Evolutionary conservation across 1,140 invertebrate species (phyloP), one percentile per base, ranked within the genome.

Genomic region (Drosophila teissieri): DNA sequence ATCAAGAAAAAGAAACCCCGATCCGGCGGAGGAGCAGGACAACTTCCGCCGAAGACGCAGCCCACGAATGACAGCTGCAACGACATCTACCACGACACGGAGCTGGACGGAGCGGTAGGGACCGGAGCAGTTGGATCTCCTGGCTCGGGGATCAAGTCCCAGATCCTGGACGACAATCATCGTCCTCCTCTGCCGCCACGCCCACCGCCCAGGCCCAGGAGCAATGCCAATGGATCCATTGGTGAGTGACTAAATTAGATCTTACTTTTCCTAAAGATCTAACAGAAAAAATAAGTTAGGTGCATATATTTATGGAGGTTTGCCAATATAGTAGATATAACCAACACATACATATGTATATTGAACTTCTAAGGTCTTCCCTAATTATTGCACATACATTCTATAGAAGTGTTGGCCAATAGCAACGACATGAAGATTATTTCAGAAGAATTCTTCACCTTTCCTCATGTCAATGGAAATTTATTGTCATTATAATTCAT

Each of bases 121-220:
- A 69, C 57, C 6, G 69, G 76, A 4, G 49, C 75, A 15, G 60
- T 65, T 34, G 60, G 65, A 34, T 69, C 72, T 10, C 45, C 54
- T 3, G 75, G 64, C 5, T 19, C 78, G 60, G 22, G 79, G 14
- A 36, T 54, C 45, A 88, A 88, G 12, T 74, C 80, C 0, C 80
- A 72, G 14, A 79, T 62, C 11, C n/a, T 89, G 15, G 85, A 89
- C 15, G 91, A 92, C 57, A 69, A 91, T 63, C 80, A 91, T 63
- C 80, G 91, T 4, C 91, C 91, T n/a, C 91, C 91, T 0, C 45
- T 92, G 49, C 91, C 91, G 39, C 91, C 91, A 58, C 72, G 91
- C n/a, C 91, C 91, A 24, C 90, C 91, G 46, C 91, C 90, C 11
- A 69, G 91, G 5, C 78, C 91, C 15, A 74, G 88, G 31, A 91